Base-by-base conservation (phyloP, 2,888 invertebrate species). In the Aproaerema taeniolella region DNA sequence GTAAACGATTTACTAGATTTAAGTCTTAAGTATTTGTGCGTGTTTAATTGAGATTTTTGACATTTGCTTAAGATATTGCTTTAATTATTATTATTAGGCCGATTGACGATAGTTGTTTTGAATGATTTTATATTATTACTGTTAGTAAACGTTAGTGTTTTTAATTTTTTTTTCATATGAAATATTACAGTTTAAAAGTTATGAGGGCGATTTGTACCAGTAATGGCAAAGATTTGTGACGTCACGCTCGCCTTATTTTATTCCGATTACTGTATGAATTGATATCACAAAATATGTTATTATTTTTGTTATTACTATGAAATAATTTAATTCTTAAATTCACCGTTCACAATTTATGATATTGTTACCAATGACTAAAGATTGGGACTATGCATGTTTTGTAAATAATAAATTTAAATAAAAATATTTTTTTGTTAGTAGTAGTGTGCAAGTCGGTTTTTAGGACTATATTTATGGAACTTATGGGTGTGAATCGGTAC, bases 401-500 rank as follows among this genome's bases (percentile, higher is more conserved):
- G 78, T 83, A 76, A 62, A 77, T 80, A 82, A 68, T 77, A 77
- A 71, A 77, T 72, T 64, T 62, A 63, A 64, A 59, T 61, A 58
- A 62, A 49, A 30, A 10, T 31, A 38, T 31, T 31, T 38, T n/a
- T n/a, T 31, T 32, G 10, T 38, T 35, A 35, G 36, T 9, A 26
- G 28, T n/a, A 29, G 29, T 9, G 15, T 28, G 10, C 11, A 15
- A 24, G 32, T 32, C 16, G 7, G 6, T 28, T 16, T 20, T 15
- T 16, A 14, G 29, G 36, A 36, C 17, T 34, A 37, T 25, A 36
- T 9, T 30, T 32, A 20, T 32, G 20, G n/a, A n/a, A n/a, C 20
- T 26, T 26, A n/a, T 26, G 11, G 24, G 14, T 31, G 17, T 13
- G 25, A 58, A 52, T 60, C 46, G 58, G 61, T 67, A 72, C 62